Percentiles rank a stretch among this genome's conserved stretches.
phyloP scores from a whole-genome alignment of 2,888 invertebrate genomes.

The Epirrhoe alternata region DNA sequence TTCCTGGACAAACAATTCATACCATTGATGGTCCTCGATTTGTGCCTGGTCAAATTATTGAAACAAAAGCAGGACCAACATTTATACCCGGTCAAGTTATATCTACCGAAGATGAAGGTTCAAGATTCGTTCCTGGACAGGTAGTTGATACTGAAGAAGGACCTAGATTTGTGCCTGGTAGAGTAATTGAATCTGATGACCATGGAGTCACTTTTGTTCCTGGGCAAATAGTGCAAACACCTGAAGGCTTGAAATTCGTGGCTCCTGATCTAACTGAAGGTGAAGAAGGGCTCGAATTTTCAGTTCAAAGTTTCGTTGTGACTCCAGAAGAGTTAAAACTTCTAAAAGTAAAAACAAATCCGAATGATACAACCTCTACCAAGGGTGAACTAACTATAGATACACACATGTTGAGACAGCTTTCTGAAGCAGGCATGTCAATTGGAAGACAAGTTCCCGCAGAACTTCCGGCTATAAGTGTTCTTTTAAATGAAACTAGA shows the following conservation, averaged over 20 bases:
- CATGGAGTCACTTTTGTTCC: constrained; percentile 91
- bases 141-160: constrained; percentile 90
- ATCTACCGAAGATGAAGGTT: constrained; percentile 85
- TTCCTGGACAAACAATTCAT: constrained; percentile 89
- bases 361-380: constrained; percentile 79
- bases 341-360: constrained; percentile 80
- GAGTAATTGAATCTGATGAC: constrained; percentile 89
- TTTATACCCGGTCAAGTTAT: constrained; percentile 93
- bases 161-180: constrained; percentile 89
- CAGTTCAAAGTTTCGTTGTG: constrained; percentile 88
- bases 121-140: constrained; percentile 87
- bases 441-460: constrained; percentile 87
- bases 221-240: constrained; percentile 90
- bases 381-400: constrained; percentile 87
- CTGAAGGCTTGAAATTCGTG: constrained; percentile 88
- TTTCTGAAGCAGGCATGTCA: constrained; percentile 89
- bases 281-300: constrained; percentile 88
- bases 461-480: constrained; percentile 86
- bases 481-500: constrained; percentile 80
- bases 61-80: constrained; percentile 90
- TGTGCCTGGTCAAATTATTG: constrained; percentile 91
- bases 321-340: constrained; percentile 81
- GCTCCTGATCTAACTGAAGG: constrained; percentile 88
- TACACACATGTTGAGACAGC: constrained; percentile 86
- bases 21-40: constrained; percentile 90